Base-by-base conservation (phyloP, 2,113 vertebrate species). In the Promerops cafer region DNA sequence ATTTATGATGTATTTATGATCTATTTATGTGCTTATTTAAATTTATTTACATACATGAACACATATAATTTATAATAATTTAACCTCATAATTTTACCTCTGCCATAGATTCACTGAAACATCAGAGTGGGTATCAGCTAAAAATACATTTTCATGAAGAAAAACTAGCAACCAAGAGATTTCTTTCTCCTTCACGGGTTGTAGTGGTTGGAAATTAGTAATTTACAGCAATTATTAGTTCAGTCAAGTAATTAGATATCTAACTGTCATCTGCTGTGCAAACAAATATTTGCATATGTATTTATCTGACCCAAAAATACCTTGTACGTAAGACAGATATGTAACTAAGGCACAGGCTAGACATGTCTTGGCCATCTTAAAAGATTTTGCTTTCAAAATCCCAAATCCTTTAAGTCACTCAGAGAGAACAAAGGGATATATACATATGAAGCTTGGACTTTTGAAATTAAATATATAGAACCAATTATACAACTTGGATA, bases 381-480 rank as follows among this genome's bases (percentile, higher is more conserved):
- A 90, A 53, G 28, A 64, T 60, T 60, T 64, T 75, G 16, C 69
- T 93, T 89, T 95, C 56, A 83, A 92, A 93, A 78, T 27, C 49
- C 39, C n/a, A 94, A 80, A 95, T 77, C 82, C 40, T 78, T 90
- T 81, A 93, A 90, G 56, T 70, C 2, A 0, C 16, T 75, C 39
- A 42, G 79, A 78, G 64, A 89, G 52, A 92, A 68, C 76, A 75
- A 35, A 66, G 60, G 64, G 72, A 89, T 94, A 64, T n/a, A 59
- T 77, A 44, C 42, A 44, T 68, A 64, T 39, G 69, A 69, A 87
- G 79, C 54, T 61, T 84, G 68, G 86, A 79, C 52, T 92, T 90
- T 45, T 45, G 65, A 90, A 87, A 92, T 96, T 80, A 96, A 88
- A 92, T 90, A 64, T 81, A 75, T 56, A 88, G 72, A 86, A 65